Percentiles rank a stretch among this genome's conserved stretches.
These are phyloP conservation scores for Pediacus dermestoides DNA, from an alignment of 2,888 invertebrate species.

Conservation along the genomic window DNA sequence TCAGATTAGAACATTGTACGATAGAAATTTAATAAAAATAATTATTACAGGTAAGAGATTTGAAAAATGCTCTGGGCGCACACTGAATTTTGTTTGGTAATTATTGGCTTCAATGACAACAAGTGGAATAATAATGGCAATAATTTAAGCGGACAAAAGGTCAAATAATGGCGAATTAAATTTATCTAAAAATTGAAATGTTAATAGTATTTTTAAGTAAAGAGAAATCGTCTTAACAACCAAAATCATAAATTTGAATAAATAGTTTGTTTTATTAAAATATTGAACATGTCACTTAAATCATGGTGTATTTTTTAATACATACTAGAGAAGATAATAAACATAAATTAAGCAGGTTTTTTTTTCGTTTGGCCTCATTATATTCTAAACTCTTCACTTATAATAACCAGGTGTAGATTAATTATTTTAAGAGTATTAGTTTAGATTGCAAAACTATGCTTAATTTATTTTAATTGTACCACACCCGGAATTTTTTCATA, in stretches of 20 bases:
- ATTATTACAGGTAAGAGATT: neutral
- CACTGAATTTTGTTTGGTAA: no score
- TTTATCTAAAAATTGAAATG: slow-evolving; percentile 1
- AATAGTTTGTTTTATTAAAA: slow-evolving; percentile 7
- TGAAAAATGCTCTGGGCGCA: no score
- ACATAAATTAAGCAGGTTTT: slow-evolving; percentile 21
- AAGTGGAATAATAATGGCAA: slow-evolving; percentile 9
- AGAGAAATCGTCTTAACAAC: slow-evolving; percentile 12
- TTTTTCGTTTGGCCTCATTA: slow-evolving; percentile 16
- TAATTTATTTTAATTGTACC: slow-evolving; percentile 10
- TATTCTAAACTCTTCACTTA: slow-evolving; percentile 11
- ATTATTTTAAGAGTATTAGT: slow-evolving; percentile 10
- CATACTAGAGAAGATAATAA: slow-evolving; percentile 11
- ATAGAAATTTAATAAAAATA: slow-evolving; percentile 1
- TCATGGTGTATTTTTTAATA: slow-evolving; percentile 9
- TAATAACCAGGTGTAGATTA: slow-evolving; percentile 15
- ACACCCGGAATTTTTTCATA: slow-evolving; percentile 3
- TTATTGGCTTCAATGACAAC: slow-evolving; percentile 16
- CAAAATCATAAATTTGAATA: slow-evolving; percentile 10
- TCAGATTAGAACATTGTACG: neutral
- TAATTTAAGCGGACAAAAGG: slow-evolving; percentile 12
- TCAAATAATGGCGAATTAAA: slow-evolving; percentile 9
- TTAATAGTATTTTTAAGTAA: slow-evolving; percentile 5
- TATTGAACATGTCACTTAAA: slow-evolving; percentile 12
- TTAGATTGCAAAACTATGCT: slow-evolving; percentile 8